Evolutionary conservation across 1,140 invertebrate species (phyloP).

Genomic region (Diorhabda carinulata): DNA sequence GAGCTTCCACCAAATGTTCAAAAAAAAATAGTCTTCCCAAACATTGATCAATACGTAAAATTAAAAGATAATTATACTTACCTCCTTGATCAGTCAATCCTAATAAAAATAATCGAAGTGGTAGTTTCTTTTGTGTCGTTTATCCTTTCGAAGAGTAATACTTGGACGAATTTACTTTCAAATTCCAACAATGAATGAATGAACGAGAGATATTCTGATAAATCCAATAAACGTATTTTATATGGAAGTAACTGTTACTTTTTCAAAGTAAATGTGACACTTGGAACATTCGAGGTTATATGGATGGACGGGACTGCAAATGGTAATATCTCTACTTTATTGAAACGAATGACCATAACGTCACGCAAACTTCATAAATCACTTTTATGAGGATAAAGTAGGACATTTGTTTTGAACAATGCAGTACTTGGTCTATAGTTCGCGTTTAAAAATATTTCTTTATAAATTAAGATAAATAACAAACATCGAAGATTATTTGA

Average conservation of each 20-base stretch:
- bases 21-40: no score
- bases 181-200: background rate
- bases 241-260: conserved; percentile 2
- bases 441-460: no score
- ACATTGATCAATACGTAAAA: no score
- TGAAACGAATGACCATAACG: background rate
- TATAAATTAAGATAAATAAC: no score
- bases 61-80: background rate
- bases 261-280: conserved; percentile 6
- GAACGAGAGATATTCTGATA: background rate
- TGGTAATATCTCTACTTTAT: conserved; percentile 9
- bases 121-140: no score
- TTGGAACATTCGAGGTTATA: conserved; percentile 1
- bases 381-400: background rate
- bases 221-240: background rate
- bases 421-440: no score
- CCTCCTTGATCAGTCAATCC: background rate
- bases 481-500: no score
- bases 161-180: no score
- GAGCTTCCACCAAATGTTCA: no score
- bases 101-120: no score
- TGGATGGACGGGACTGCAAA: conserved; percentile 1
- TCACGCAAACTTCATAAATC: conserved; percentile 9
- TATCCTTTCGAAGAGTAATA: no score
- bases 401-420: no score